These are phyloP conservation scores for Leiothrix lutea DNA, from an alignment of 2,113 vertebrate genomes.

Conservation along the genomic window DNA sequence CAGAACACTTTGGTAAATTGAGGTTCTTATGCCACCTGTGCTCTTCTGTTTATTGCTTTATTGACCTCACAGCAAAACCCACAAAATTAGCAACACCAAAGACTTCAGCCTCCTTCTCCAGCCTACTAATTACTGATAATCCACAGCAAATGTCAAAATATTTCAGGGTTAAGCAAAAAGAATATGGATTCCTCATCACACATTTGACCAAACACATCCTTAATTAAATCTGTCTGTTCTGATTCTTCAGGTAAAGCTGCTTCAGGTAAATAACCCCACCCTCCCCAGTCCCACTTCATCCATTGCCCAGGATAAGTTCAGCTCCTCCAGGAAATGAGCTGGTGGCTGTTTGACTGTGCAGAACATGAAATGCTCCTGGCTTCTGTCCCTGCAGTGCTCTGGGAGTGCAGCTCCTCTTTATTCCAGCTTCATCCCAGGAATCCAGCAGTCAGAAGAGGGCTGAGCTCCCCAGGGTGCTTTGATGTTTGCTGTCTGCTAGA, in stretches of 20 bases:
- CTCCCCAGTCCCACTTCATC: neutral
- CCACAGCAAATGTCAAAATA: neutral
- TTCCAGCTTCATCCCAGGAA: conserved; percentile 40
- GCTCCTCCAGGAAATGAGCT: neutral
- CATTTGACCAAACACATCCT: neutral
- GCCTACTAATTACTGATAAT: neutral
- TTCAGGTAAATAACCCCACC: neutral
- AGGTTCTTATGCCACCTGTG: neutral
- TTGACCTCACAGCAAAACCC: neutral
- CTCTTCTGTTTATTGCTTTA: neutral
- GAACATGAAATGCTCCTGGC: neutral
- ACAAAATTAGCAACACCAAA: neutral
- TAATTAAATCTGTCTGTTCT: neutral
- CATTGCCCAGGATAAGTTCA: neutral
- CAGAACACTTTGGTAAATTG: neutral
- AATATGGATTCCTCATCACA: neutral
- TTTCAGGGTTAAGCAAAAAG: neutral
- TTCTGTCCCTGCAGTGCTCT: conserved; percentile 42
- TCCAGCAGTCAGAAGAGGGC: neutral
- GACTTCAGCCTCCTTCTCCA: neutral
- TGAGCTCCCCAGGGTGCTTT: neutral
- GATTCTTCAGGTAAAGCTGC: neutral
- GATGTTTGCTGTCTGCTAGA: neutral
- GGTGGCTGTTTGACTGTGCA: neutral
- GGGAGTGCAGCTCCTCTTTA: conserved; percentile 25